phyloP scores from a whole-genome alignment of 1,140 invertebrate species.

The Cotesia glomerata region DNA sequence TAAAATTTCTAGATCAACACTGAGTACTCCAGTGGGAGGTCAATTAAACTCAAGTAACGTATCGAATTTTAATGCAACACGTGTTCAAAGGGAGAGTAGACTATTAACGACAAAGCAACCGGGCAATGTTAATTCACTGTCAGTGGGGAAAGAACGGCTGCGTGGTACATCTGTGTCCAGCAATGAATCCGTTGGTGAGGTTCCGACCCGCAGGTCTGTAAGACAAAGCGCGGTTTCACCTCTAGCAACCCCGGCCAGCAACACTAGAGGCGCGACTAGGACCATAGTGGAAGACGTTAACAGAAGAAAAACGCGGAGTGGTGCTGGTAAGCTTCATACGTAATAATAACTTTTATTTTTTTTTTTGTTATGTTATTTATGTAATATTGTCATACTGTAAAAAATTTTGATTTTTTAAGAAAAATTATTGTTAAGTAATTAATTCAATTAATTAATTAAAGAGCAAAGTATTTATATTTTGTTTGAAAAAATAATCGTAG shows the following conservation, averaged over 20 bases:
- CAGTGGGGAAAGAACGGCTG: conserved; percentile 55
- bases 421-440: neutral
- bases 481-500: too few relatives aligned
- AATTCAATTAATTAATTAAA: too few relatives aligned
- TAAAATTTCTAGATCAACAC: conserved; percentile 45
- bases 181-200: conserved; percentile 55
- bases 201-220: conserved; percentile 58
- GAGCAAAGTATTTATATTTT: too few relatives aligned
- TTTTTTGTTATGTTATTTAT: neutral
- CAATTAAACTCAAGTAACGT: conserved; percentile 54
- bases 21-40: conserved; percentile 47
- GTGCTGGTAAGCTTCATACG: conserved; percentile 58
- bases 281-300: conserved; percentile 60
- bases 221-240: conserved; percentile 60
- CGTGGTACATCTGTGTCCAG: conserved; percentile 56
- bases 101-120: conserved; percentile 58
- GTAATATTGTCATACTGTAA: neutral
- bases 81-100: conserved; percentile 58
- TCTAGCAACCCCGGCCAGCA: conserved; percentile 58
- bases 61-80: conserved; percentile 55
- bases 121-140: conserved; percentile 36
- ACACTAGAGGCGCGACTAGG: conserved; percentile 60
- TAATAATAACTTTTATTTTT: neutral
- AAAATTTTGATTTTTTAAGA: neutral
- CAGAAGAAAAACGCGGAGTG: conserved; percentile 61